Evolutionary conservation across 2,113 vertebrate genomes (phyloP).

Genomic region (Pangasianodon hypophthalmus): DNA sequence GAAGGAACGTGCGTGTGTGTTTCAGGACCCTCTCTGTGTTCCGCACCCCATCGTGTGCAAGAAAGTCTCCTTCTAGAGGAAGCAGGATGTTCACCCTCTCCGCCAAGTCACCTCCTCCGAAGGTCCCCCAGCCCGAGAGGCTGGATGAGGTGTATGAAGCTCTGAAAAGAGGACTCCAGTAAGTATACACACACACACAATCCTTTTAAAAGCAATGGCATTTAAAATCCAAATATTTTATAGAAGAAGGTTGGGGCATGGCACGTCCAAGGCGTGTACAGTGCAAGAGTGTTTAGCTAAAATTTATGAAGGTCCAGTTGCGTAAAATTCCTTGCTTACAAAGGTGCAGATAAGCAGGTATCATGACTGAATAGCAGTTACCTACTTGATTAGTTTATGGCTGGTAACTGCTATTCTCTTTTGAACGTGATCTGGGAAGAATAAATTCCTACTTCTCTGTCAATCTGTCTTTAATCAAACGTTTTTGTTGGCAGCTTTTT

Average conservation of each 20-base stretch:
- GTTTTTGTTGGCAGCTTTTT: not conserved
- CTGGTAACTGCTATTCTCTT: too few species aligned
- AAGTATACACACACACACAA: conserved; percentile 61
- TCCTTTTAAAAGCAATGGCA: not conserved
- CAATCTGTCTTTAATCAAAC: not conserved
- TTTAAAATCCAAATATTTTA: not conserved
- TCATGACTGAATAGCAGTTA: not conserved
- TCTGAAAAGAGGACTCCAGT: conserved; percentile 92
- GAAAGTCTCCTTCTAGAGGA: conserved; percentile 86
- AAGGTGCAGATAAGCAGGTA: not conserved
- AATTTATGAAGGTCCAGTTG: not conserved
- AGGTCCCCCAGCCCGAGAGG: conserved; percentile 91
- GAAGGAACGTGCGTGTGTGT: not conserved
- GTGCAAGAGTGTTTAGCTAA: not conserved
- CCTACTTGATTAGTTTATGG: not conserved
- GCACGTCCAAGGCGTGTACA: not conserved
- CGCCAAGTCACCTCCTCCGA: conserved; percentile 84
- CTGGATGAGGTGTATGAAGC: conserved; percentile 90
- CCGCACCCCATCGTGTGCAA: conserved; percentile 84
- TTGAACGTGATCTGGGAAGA: not conserved
- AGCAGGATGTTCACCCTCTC: conserved; percentile 94
- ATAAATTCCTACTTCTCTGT: not conserved
- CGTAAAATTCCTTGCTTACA: not conserved
- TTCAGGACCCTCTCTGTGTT: conserved; percentile 84
- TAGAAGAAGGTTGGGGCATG: not conserved